Evolutionary conservation across 2,113 vertebrate genomes (phyloP).

Genomic region (Aphelocoma coerulescens): DNA sequence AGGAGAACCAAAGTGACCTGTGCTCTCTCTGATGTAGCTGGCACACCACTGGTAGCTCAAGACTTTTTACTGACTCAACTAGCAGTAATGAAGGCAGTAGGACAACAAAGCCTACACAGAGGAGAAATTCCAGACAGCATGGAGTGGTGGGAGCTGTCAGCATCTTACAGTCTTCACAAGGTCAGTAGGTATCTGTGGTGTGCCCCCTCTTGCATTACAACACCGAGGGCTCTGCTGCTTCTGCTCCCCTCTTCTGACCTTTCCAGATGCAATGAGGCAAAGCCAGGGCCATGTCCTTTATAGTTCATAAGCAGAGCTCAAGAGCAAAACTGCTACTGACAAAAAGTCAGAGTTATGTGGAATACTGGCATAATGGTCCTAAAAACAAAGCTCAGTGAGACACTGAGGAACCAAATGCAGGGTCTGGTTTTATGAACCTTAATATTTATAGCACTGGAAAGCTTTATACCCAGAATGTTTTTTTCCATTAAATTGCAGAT

Average conservation of each 20-base stretch:
- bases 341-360: neutral
- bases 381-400: neutral
- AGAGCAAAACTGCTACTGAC: neutral
- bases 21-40: neutral
- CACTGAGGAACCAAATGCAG: neutral
- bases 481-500: neutral
- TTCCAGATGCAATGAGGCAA: neutral
- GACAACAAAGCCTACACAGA: neutral
- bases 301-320: neutral
- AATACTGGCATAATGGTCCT: neutral
- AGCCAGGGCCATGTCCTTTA: neutral
- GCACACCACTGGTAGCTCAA: neutral
- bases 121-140: neutral
- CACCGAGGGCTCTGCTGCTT: neutral
- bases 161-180: neutral
- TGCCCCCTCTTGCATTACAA: neutral
- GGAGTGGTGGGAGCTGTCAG: neutral
- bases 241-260: neutral
- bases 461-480: neutral
- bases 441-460: neutral
- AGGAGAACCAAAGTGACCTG: neutral
- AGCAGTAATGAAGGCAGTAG: neutral
- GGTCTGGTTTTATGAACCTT: neutral
- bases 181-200: neutral
- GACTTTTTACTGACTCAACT: neutral